Conservation (phyloP, 2,888 invertebrate genomes). For the Diplazon laetatorius region DNA sequence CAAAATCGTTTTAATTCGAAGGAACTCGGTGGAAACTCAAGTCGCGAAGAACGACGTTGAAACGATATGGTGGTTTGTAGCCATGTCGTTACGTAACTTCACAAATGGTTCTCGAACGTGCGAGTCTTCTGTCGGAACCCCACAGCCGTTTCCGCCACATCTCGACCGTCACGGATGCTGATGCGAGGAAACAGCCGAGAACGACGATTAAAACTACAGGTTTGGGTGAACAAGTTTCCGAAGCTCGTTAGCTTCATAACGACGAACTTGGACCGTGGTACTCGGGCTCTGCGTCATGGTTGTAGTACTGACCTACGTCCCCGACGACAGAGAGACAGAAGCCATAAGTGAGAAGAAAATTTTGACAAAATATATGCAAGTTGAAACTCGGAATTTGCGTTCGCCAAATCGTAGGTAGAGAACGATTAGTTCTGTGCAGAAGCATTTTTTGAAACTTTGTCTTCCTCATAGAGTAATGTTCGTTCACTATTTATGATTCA, state of each 20-base stretch:
- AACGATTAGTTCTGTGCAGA: too few species aligned
- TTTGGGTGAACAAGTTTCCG: slow-evolving; percentile 49
- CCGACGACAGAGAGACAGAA: background rate
- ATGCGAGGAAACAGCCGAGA: slow-evolving; percentile 16
- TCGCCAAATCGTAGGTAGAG: too few species aligned
- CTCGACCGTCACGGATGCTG: background rate
- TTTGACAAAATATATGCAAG: too few species aligned
- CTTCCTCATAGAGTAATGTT: too few species aligned
- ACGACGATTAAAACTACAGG: slow-evolving; percentile 52
- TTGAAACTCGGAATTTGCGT: too few species aligned
- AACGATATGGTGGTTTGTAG: too few species aligned
- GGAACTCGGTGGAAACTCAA: background rate
- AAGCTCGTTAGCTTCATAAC: slow-evolving; percentile 55
- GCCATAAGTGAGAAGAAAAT: background rate
- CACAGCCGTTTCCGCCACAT: background rate
- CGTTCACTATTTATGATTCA: too few species aligned
- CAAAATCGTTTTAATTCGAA: slow-evolving; percentile 20
- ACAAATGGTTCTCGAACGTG: slow-evolving; percentile 30
- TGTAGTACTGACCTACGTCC: background rate
- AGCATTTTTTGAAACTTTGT: too few species aligned
- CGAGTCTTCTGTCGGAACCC: slow-evolving; percentile 16
- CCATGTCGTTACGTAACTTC: slow-evolving; percentile 9
- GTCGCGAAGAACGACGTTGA: background rate
- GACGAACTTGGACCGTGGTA: slow-evolving; percentile 24
- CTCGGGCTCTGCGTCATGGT: background rate